Base-by-base conservation (phyloP, 2,888 invertebrate genomes). In the Tuberolachnus salignus region DNA sequence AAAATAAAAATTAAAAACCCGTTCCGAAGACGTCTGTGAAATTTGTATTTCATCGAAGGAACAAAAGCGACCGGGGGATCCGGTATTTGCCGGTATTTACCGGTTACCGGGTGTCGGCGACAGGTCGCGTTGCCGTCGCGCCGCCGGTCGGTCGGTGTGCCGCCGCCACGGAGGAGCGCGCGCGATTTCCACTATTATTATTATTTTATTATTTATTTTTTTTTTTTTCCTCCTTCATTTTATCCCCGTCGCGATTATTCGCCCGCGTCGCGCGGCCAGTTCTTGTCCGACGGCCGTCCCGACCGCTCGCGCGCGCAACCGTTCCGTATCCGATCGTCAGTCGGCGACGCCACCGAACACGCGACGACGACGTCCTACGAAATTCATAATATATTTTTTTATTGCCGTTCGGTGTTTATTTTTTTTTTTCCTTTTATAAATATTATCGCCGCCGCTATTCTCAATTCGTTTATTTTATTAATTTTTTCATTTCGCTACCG, bases 251-350 rank as follows among this genome's bases (percentile, higher is more conserved):
- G 26, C 34, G 61, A 61, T 61, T 72, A 49, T 72, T 72, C 49
- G 46, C 71, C 71, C 71, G 71, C 57, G 57, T n/a, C 57, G 71
- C 71, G 34, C 71, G 71, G 42, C 57, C 64, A 74, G 74, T 75
- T 57, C 46, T 14, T 44, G 55, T 75, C 26, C 55, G 66, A 55
- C 74, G 34, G 9, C 57, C 67, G 75, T 66, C 16, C 3, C 21
- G 72, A 42, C 4, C 21, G 21, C 0, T 53, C 10, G 19, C 44
- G 64, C 11, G 4, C 16, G 55, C 13, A 3, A 3, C 19, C 26
- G 55, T 49, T 69, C 10, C 53, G 16, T 53, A 6, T 57, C 10
- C n/a, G n/a, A 8, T 34, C 13, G 53, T 21, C 67, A 26, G n/a
- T 44, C 63, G 61, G 16, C n/a, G n/a, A n/a, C n/a, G n/a, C n/a